Evolutionary conservation across 2,797 vertebrate species (phyloP), one percentile per base, ranked within the genome.

Genomic region (Eulemur coronatus): DNA sequence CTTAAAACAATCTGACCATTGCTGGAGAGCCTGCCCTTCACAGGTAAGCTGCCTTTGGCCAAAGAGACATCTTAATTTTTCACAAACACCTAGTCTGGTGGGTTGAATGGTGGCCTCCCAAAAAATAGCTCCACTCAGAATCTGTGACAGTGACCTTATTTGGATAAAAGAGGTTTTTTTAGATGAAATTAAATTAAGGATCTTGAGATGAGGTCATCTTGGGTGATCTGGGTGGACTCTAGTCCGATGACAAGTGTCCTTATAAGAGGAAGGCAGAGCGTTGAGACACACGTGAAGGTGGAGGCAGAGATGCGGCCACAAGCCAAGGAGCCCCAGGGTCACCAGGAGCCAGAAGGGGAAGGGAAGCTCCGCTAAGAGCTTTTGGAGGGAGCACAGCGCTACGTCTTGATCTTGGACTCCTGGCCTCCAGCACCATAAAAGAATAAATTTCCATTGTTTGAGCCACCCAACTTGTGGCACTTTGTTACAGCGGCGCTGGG

Each of bases 11-110:
- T 55, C 33, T 4, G 50, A 48, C 9, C 59, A 87, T 4, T 15
- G 17, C 82, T 93, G 92, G 13, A 22, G 91, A 91, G 17, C 55
- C 89, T 84, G 61, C 22, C 59, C 81, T 98, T 95, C 63, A 38
- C 98, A 96, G 91, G 82, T 0, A n/a, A 85, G 75, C 0, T 5
- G 50, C 28, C 93, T 95, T 94, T 73, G 75, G 35, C 61, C 59
- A 87, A 87, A 80, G 13, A 0, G 28, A 35, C 43, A 3, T 57
- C 73, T 43, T 43, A 4, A 1, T 63, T 82, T 94, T 87, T 96
- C 89, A 0, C 4, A 22, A 15, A 17, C 1, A 20, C 17, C 33
- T 24, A 12, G 20, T 12, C 3, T 22, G 4, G 17, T 2, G 3
- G 46, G 24, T 20, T 10, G n/a, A n/a, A 35, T 11, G 4, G 28